Conservation (phyloP, 2,888 invertebrate species). For the Willowsia nigromaculata region DNA sequence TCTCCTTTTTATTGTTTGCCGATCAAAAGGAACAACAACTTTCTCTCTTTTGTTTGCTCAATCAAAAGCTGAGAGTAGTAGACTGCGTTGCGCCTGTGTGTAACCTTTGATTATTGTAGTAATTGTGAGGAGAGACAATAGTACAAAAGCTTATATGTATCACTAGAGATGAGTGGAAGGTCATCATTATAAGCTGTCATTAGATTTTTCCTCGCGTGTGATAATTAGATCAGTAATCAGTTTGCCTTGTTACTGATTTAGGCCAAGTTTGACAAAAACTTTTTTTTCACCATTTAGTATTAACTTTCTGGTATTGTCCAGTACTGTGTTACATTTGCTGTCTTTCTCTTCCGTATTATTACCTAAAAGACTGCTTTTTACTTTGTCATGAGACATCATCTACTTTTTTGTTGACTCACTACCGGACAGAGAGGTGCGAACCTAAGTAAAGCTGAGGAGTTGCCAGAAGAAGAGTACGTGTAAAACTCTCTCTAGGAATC, state of each 20-base stretch:
- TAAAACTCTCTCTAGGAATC: no score
- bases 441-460: no score
- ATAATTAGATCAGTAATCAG: neutral
- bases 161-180: neutral
- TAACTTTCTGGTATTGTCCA: no score
- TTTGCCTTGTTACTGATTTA: neutral
- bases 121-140: neutral
- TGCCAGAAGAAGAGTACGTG: no score
- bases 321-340: no score
- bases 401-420: neutral
- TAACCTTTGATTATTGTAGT: no score
- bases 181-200: neutral
- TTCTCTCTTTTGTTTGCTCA: neutral
- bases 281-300: no score
- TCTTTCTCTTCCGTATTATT: neutral
- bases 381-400: neutral
- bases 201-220: no score
- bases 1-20: conserved; percentile 1
- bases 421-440: no score
- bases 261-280: neutral
- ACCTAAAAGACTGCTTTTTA: neutral
- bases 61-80: neutral
- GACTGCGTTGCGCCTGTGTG: no score
- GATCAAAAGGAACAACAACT: neutral
- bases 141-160: neutral